phyloP scores from a whole-genome alignment of 2,888 invertebrate genomes.

The Pseudanteris insignis region DNA sequence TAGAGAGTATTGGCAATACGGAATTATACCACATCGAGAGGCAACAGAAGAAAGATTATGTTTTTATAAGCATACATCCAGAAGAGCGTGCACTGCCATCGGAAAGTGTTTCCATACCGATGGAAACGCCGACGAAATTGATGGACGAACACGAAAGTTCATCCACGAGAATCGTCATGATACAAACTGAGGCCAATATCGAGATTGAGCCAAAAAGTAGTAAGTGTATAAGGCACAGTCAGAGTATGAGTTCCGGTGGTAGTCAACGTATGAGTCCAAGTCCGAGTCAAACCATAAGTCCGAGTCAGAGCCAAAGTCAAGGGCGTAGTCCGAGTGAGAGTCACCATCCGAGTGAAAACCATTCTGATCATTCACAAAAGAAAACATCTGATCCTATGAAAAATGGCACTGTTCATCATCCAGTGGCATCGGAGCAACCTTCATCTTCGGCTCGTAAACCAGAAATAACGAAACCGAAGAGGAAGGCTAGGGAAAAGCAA shows the following conservation, averaged over 20 bases:
- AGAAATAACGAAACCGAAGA: constrained; percentile 57
- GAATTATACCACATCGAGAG: constrained; percentile 58
- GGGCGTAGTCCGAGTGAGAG: no score
- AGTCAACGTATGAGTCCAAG: neutral
- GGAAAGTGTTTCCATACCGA: constrained; percentile 61
- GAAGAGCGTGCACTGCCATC: constrained; percentile 57
- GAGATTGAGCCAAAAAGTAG: constrained; percentile 52
- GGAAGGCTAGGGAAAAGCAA: constrained; percentile 54
- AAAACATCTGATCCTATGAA: constrained; percentile 19
- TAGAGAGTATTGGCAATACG: constrained; percentile 58
- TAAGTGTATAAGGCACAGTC: constrained; percentile 7
- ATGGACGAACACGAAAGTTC: constrained; percentile 60
- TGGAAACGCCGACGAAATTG: constrained; percentile 60
- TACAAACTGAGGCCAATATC: constrained; percentile 61
- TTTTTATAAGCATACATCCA: constrained; percentile 58
- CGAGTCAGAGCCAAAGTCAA: neutral
- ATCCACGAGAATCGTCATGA: constrained; percentile 41
- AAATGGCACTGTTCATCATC: constrained; percentile 25
- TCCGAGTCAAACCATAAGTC: neutral
- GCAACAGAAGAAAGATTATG: constrained; percentile 47
- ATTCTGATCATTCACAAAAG: constrained; percentile 1
- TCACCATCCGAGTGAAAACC: neutral
- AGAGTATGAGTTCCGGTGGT: constrained; percentile 4
- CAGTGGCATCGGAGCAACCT: constrained; percentile 49
- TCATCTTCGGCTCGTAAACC: constrained; percentile 45